Conservation (phyloP, 2,113 vertebrate genomes). For the Ptilorrhoa leucosticta region DNA sequence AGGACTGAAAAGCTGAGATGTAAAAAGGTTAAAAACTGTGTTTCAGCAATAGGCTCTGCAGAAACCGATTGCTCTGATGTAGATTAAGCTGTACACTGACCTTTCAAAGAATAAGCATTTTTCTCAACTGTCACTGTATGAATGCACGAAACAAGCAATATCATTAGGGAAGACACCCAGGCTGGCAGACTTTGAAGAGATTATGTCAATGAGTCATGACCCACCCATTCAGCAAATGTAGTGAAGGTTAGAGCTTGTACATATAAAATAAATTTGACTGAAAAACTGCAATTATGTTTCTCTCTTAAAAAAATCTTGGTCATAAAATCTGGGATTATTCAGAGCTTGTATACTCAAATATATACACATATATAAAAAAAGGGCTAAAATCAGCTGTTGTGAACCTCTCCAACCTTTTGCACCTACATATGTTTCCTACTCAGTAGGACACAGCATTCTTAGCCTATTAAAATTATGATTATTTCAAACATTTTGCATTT, state of each 20-base stretch:
- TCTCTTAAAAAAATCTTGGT: background rate
- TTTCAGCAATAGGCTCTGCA: conserved; percentile 53
- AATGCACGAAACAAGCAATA: conserved; percentile 55
- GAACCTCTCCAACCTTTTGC: background rate
- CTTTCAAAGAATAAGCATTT: conserved; percentile 69
- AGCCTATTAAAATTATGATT: background rate
- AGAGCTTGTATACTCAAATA: background rate
- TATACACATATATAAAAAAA: too few relatives aligned
- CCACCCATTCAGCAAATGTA: conserved; percentile 34
- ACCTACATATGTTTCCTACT: background rate
- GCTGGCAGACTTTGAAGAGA: conserved; percentile 29
- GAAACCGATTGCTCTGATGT: conserved; percentile 43
- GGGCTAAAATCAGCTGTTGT: background rate
- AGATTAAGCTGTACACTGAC: conserved; percentile 67
- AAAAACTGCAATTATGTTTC: background rate
- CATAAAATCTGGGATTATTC: background rate
- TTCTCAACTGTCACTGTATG: conserved; percentile 68
- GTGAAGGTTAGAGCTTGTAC: background rate
- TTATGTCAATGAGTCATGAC: conserved; percentile 36
- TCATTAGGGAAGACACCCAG: conserved; percentile 52
- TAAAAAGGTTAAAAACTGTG: conserved; percentile 71
- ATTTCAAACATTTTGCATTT: background rate
- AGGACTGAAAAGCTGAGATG: conserved; percentile 32
- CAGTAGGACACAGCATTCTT: background rate
- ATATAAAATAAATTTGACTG: background rate